Percentiles rank a stretch among this genome's conserved stretches.
Evolutionary conservation across 2,113 vertebrate species (phyloP).

Genomic region (Mus musculus): DNA sequence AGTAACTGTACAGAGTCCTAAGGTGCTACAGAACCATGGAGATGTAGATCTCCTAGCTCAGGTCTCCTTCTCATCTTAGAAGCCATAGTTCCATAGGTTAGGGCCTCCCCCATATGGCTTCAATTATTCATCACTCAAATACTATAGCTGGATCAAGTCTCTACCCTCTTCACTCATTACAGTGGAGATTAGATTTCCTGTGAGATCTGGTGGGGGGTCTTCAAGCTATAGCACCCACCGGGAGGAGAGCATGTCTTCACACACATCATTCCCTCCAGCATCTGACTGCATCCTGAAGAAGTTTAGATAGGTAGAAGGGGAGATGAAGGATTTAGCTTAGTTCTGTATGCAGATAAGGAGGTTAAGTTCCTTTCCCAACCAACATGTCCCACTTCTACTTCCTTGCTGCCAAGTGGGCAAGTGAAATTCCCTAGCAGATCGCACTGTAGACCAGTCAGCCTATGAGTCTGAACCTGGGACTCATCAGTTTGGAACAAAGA

Average conservation of each 20-base stretch:
- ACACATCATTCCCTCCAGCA: no score
- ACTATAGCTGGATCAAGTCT: background rate
- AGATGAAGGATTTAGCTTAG: background rate
- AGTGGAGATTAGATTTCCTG: background rate
- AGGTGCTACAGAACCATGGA: background rate
- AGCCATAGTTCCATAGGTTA: background rate
- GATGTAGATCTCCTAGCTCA: background rate
- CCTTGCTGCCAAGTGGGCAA: background rate
- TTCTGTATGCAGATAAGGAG: background rate
- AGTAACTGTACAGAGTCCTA: background rate
- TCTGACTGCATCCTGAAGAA: background rate
- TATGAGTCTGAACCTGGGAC: background rate
- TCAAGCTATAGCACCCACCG: background rate
- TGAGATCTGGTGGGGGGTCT: background rate
- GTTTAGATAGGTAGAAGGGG: background rate
- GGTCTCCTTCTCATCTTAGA: background rate
- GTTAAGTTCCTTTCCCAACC: background rate
- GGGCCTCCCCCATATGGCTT: no score
- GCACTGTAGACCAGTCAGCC: fast-evolving
- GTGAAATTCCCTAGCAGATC: background rate
- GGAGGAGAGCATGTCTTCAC: background rate
- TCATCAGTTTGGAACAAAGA: background rate
- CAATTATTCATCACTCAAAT: background rate
- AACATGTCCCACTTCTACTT: background rate
- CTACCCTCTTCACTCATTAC: background rate